These are phyloP conservation scores for Lepidurus packardi DNA, from an alignment of 1,140 invertebrate genomes.

Conservation along the genomic window DNA sequence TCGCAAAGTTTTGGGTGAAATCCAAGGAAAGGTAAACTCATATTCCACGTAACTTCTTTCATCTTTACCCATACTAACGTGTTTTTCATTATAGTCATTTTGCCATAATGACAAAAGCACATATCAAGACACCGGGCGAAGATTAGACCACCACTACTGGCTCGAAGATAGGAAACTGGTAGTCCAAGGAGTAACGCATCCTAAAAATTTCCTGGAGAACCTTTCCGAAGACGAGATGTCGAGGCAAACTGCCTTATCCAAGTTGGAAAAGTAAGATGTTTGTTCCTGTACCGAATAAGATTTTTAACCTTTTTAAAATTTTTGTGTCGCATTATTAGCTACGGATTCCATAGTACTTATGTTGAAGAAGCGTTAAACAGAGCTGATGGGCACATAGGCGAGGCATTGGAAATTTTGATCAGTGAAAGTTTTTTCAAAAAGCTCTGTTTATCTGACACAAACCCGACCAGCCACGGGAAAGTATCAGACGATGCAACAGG, in stretches of 20 bases:
- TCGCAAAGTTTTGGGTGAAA: conserved; percentile 60
- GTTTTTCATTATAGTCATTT: conserved; percentile 47
- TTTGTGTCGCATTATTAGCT: conserved; percentile 50
- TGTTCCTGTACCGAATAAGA: conserved; percentile 10
- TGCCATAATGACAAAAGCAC: conserved; percentile 45
- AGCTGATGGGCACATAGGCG: conserved; percentile 57
- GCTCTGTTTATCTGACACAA: conserved; percentile 38
- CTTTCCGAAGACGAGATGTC: conserved; percentile 53
- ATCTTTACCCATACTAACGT: conserved; percentile 27
- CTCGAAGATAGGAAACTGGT: conserved; percentile 63
- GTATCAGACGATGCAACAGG: conserved; percentile 41
- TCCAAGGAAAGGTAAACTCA: conserved; percentile 56
- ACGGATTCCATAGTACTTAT: conserved; percentile 64
- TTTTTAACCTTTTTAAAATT: conserved; percentile 34
- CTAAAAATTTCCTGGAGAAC: conserved; percentile 48
- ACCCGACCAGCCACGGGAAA: conserved; percentile 5
- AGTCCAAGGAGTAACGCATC: conserved; percentile 62
- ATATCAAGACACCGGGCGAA: conserved; percentile 58
- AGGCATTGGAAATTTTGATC: conserved; percentile 60
- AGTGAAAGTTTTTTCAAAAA: conserved; percentile 58
- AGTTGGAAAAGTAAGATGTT: conserved; percentile 57
- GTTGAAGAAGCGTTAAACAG: conserved; percentile 62
- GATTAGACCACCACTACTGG: conserved; percentile 63
- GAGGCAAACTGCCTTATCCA: conserved; percentile 60
- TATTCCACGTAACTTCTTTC: not conserved